Evolutionary conservation across 1,140 invertebrate genomes (phyloP).

Genomic region (Microplitis mediator): DNA sequence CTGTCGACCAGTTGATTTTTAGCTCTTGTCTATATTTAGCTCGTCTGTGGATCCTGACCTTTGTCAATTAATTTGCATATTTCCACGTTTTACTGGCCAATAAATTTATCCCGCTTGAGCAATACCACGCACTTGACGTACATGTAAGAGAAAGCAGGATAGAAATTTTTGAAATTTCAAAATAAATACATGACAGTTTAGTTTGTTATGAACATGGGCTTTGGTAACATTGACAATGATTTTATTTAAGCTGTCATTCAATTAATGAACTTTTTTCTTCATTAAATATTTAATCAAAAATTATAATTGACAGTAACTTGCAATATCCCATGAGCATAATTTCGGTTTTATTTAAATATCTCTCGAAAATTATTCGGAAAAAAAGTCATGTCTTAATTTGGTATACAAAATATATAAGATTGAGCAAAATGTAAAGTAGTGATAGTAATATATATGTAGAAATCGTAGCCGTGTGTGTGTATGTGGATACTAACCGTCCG

Average conservation of each 20-base stretch:
- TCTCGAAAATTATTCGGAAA: too few species aligned
- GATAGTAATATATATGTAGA: not conserved
- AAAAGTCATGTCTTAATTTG: too few species aligned
- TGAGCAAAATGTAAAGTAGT: not conserved
- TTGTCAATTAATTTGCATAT: constrained; percentile 58
- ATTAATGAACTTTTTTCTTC: too few species aligned
- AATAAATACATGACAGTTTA: not conserved
- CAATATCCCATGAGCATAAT: too few species aligned
- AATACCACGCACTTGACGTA: constrained; percentile 43
- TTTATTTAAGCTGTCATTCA: too few species aligned
- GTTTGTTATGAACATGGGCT: not conserved
- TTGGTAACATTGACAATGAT: too few species aligned
- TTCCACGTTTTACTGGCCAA: constrained; percentile 55
- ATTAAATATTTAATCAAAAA: too few species aligned
- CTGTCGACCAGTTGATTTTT: not conserved
- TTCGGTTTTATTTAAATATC: too few species aligned
- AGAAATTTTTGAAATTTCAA: constrained; percentile 16
- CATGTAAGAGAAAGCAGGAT: constrained; percentile 20
- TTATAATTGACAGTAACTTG: too few species aligned
- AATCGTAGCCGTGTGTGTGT: not conserved
- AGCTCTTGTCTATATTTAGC: constrained; percentile 5
- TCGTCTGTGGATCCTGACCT: constrained; percentile 55
- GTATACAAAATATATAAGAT: too few species aligned
- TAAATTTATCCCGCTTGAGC: constrained; percentile 56
- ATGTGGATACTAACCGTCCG: constrained; percentile 40